Evolutionary conservation across 2,888 invertebrate genomes (phyloP).

Genomic region (Rhaphigaster nebulosa): DNA sequence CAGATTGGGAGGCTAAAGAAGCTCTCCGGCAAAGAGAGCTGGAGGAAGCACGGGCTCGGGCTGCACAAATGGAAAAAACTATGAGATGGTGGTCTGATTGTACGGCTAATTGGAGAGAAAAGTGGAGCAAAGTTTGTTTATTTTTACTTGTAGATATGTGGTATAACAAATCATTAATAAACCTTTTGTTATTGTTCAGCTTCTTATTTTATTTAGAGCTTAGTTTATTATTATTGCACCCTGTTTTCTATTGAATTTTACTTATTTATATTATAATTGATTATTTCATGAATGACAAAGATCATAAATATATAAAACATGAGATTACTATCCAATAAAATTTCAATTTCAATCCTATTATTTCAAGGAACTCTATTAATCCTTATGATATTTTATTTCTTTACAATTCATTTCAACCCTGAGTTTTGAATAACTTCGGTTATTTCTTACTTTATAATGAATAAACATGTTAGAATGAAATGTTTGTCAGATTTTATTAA

Average conservation of each 20-base stretch:
- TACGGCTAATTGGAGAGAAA: conserved; percentile 95
- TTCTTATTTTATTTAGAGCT: background rate
- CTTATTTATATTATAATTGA: background rate
- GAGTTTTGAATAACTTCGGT: too few species aligned
- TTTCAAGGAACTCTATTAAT: background rate
- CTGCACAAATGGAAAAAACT: conserved; percentile 99
- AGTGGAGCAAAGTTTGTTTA: conserved; percentile 86
- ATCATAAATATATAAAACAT: background rate
- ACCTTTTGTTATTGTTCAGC: background rate
- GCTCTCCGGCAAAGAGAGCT: conserved; percentile 83
- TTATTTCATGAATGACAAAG: background rate
- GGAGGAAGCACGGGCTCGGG: conserved; percentile 93
- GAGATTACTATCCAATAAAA: background rate
- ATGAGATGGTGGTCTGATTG: conserved; percentile 99
- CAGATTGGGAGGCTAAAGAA: conserved; percentile 86
- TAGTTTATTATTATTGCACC: background rate
- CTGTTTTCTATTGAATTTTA: background rate
- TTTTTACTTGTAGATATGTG: background rate
- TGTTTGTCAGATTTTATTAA: too few species aligned
- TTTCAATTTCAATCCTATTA: background rate
- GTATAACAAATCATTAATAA: background rate
- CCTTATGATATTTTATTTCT: background rate
- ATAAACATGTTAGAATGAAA: too few species aligned
- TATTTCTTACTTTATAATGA: too few species aligned
- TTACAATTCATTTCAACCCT: background rate